A percentile compares a stretch with the other conserved stretches of the same genome.
phyloP scores from a whole-genome alignment of 2,113 vertebrate species.

The Callocephalon fimbriatum region DNA sequence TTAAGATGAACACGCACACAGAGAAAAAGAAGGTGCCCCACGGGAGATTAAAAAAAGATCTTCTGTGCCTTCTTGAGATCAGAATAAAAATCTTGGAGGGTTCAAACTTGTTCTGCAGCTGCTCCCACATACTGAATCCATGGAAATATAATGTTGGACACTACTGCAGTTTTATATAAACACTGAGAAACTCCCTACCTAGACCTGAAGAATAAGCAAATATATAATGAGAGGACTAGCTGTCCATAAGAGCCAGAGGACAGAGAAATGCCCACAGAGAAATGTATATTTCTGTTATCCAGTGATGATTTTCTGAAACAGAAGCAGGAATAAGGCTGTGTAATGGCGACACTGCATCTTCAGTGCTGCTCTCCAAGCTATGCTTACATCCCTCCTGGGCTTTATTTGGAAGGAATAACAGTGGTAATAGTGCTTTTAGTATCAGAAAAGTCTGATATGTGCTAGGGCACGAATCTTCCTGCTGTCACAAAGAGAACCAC shows the following conservation, averaged over 20 bases:
- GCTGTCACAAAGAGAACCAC: background rate
- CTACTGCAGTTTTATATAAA: background rate
- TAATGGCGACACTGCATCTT: background rate
- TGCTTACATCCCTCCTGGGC: background rate
- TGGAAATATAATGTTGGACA: accelerated
- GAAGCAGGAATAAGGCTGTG: background rate
- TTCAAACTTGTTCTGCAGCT: background rate
- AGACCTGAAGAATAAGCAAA: background rate
- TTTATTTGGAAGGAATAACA: background rate
- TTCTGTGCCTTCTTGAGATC: background rate
- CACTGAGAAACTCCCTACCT: background rate
- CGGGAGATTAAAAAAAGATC: background rate
- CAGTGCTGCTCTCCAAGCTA: background rate
- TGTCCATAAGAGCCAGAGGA: background rate
- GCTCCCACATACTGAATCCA: background rate
- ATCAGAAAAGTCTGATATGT: background rate
- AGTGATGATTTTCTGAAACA: background rate
- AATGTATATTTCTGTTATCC: background rate
- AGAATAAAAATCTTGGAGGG: background rate
- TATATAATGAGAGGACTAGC: background rate
- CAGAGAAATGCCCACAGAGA: background rate
- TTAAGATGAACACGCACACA: background rate
- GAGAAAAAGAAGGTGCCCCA: background rate
- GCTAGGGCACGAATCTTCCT: background rate
- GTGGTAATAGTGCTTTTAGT: background rate